Conservation (phyloP, 1,140 invertebrate species). For the Fragariocoptes setiger region DNA sequence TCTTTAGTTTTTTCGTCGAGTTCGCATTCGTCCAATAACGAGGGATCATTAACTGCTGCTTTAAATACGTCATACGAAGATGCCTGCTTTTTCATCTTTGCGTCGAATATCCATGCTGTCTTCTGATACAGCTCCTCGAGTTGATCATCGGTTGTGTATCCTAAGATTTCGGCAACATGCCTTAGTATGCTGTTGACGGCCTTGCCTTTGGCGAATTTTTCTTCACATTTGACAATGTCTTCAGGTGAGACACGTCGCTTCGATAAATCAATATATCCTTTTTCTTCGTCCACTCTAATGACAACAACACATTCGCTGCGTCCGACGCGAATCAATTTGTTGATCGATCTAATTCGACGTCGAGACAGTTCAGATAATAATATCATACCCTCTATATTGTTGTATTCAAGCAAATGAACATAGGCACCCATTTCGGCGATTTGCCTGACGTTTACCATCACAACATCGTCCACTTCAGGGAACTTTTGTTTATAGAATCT, state of each 20-base stretch:
- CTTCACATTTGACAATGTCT: constrained; percentile 90
- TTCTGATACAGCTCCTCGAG: constrained; percentile 78
- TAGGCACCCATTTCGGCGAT: constrained; percentile 99
- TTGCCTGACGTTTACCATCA: constrained; percentile 91
- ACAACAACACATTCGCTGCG: constrained; percentile 96
- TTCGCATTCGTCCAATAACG: constrained; percentile 77
- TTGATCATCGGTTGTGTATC: constrained; percentile 61
- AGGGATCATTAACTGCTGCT: constrained; percentile 70
- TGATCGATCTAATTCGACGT: constrained; percentile 91
- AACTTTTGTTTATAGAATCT: constrained; percentile 91
- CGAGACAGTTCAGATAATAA: constrained; percentile 61
- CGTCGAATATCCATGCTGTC: constrained; percentile 97
- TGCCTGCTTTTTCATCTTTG: constrained; percentile 78
- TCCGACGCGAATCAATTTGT: constrained; percentile 91
- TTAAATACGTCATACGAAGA: constrained; percentile 95
- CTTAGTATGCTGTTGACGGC: constrained; percentile 83
- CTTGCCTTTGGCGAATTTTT: constrained; percentile 91
- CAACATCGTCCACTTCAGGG: constrained; percentile 94
- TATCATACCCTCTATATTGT: constrained; percentile 94
- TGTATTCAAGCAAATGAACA: constrained; percentile 86
- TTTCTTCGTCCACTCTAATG: constrained; percentile 95
- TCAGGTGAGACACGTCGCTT: constrained; percentile 90
- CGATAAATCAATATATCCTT: constrained; percentile 97
- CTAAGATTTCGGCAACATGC: constrained; percentile 76
- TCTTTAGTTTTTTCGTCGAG: constrained; percentile 70